phyloP scores from a whole-genome alignment of 2,888 invertebrate species.

The Stramonita haemastoma region DNA sequence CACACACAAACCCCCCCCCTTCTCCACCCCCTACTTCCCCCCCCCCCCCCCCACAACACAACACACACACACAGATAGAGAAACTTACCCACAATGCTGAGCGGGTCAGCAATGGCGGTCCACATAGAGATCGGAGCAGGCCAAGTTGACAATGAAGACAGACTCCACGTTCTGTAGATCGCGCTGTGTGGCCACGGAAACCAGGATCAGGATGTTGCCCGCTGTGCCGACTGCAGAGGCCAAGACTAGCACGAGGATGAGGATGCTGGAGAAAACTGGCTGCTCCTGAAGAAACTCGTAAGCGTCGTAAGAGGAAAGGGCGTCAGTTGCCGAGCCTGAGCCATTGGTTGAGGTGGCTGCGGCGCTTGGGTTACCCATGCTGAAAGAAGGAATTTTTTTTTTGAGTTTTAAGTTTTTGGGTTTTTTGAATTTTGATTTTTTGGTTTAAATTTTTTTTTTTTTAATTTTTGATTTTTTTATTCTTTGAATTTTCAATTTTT shows the following conservation, averaged over 20 bases:
- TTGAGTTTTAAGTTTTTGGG: too few species aligned
- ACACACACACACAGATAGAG: background rate
- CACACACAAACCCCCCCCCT: too few species aligned
- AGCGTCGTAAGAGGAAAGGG: background rate
- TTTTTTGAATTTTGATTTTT: too few species aligned
- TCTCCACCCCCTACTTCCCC: too few species aligned
- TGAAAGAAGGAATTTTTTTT: too few species aligned
- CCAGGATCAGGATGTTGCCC: constrained; percentile 55
- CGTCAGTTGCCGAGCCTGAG: background rate
- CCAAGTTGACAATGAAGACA: constrained; percentile 63
- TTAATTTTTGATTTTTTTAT: too few species aligned
- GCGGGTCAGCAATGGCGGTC: constrained; percentile 60
- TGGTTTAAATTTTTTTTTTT: too few species aligned
- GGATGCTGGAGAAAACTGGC: constrained; percentile 48
- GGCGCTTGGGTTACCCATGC: background rate
- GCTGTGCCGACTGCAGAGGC: constrained; percentile 52
- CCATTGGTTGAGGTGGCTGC: background rate
- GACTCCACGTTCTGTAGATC: constrained; percentile 49
- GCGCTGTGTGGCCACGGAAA: constrained; percentile 45
- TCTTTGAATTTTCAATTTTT: too few species aligned
- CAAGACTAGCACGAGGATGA: constrained; percentile 46
- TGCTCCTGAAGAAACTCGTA: constrained; percentile 47
- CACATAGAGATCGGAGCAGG: constrained; percentile 60
- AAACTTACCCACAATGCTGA: constrained; percentile 62
- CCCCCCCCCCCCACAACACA: too few species aligned